phyloP scores from a whole-genome alignment of 2,113 vertebrate species.

The Piaya cayana region DNA sequence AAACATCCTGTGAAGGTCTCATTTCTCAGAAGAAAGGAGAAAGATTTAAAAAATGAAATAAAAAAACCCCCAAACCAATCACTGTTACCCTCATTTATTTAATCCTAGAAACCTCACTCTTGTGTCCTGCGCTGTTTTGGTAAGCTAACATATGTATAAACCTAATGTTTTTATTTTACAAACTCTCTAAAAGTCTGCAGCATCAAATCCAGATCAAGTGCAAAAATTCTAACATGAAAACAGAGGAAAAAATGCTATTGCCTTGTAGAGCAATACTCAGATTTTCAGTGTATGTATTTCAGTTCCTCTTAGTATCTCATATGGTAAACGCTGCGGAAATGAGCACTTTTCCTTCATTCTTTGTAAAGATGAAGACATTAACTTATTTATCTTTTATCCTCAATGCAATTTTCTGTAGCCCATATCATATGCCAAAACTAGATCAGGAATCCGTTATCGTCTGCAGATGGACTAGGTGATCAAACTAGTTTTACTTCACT shows the following conservation, averaged over 20 bases:
- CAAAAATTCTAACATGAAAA: background rate
- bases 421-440: background rate
- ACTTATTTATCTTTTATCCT: background rate
- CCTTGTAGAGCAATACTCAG: background rate
- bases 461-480: background rate
- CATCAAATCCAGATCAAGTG: background rate
- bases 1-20: background rate
- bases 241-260: background rate
- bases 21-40: background rate
- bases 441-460: background rate
- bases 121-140: background rate
- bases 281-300: background rate
- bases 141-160: background rate
- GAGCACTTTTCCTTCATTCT: background rate
- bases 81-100: background rate
- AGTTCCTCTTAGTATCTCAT: background rate
- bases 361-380: background rate
- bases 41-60: background rate
- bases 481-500: background rate
- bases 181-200: background rate
- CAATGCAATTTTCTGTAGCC: background rate
- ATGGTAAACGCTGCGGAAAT: background rate
- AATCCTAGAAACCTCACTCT: background rate
- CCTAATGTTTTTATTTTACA: background rate
- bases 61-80: background rate